Evolutionary conservation across 2,797 vertebrate genomes (phyloP), one percentile per base, ranked within the genome.

Genomic region (Xenopus petersii): DNA sequence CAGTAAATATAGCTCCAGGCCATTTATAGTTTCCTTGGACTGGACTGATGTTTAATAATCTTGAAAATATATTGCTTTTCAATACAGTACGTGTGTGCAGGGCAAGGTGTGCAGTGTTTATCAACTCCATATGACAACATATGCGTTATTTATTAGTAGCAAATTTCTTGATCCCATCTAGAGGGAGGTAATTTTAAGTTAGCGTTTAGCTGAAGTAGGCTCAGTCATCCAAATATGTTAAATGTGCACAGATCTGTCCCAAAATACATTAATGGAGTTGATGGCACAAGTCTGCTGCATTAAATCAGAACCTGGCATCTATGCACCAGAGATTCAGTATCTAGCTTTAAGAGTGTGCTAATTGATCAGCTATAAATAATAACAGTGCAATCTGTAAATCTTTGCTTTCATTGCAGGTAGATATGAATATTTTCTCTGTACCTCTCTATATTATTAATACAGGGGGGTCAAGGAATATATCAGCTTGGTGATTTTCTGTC

Each of bases 321-420:
- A 46, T 11, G 46, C 30, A 15, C 21, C 30, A 54, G 24, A 77
- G 70, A 72, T 77, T 63, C 75, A 77, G 70, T 72, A 67, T 72
- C 69, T 24, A 77, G 58, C 61, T 67, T 72, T 64, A 65, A 56
- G 60, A 63, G 67, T 54, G 30, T n/a, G 59, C 48, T 72, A 54
- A 77, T 77, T 77, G 75, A 77, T 77, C 65, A 77, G 75, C 75
- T 60, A 72, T 77, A 67, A 72, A 77, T 77, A 72, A 72, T 21
- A 21, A 12, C 47, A 10, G 5, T 24, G 48, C 21, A 16, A 26
- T 67, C n/a, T 33, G 69, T 77, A 72, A 72, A 72, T 72, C 70
- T 67, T 10, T 5, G 2, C 11, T 46, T 4, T 16, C 47, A 68
- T 63, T 54, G 68, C 60, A n/a, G 47, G 70, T 54, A 30, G 33